Evolutionary conservation across 2,113 vertebrate species (phyloP).

Genomic region (Parotia lawesii): DNA sequence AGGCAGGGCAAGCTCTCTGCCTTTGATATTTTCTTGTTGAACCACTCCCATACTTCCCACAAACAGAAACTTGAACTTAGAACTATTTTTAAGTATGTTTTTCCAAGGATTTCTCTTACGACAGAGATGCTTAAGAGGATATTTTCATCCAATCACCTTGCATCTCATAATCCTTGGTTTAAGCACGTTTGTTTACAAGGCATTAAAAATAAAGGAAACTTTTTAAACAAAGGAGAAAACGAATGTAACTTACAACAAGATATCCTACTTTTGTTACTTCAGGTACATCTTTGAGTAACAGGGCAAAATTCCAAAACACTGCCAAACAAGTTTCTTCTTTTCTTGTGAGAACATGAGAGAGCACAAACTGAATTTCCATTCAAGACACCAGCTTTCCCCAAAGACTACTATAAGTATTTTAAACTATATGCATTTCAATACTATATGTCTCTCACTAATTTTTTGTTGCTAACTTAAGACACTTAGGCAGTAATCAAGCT

Average conservation of each 20-base stretch:
- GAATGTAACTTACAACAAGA: not conserved
- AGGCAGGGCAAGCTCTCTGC: not conserved
- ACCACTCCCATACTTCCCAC: not conserved
- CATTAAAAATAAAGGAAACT: not conserved
- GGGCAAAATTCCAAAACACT: not conserved
- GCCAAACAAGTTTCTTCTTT: not conserved
- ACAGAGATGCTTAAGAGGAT: not conserved
- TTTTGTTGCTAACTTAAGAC: not conserved
- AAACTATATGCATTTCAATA: not conserved
- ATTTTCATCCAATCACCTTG: not conserved
- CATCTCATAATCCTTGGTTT: not conserved
- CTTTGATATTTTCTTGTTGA: not conserved
- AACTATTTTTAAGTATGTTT: constrained; percentile 4
- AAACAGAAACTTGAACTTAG: not conserved
- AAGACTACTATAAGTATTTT: not conserved
- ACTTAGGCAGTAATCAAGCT: not conserved
- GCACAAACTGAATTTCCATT: not conserved
- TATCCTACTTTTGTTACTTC: not conserved
- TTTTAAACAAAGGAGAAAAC: not conserved
- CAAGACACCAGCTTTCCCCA: not conserved
- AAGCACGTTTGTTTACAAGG: not conserved
- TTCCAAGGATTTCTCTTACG: not conserved
- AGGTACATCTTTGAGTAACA: not conserved
- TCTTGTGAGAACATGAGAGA: not conserved
- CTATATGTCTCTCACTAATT: not conserved